Conservation (phyloP, 2,113 vertebrate species). For the Talpa occidentalis region DNA sequence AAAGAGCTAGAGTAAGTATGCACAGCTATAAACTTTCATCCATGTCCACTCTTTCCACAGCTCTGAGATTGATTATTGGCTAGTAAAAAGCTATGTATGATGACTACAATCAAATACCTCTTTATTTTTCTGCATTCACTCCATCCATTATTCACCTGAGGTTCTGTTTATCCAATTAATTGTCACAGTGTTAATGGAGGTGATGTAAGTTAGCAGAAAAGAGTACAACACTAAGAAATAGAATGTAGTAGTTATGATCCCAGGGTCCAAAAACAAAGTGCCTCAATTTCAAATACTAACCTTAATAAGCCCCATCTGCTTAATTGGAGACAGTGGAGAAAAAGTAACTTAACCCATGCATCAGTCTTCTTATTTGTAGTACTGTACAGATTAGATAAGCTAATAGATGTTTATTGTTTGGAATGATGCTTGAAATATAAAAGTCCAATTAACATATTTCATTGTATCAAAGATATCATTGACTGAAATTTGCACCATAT, state of each 20-base stretch:
- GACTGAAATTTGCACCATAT: not conserved
- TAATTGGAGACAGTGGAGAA: too few relatives aligned
- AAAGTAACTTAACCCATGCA: not conserved
- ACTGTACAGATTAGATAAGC: not conserved
- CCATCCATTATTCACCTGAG: slow-evolving; percentile 27
- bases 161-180: slow-evolving; percentile 64
- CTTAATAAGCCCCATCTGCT: not conserved
- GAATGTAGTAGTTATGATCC: not conserved
- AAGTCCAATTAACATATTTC: not conserved
- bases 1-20: not conserved
- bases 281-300: not conserved
- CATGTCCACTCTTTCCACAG: not conserved
- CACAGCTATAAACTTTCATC: not conserved
- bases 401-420: not conserved
- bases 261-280: not conserved
- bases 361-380: not conserved
- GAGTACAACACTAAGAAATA: not conserved
- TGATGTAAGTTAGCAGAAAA: not conserved
- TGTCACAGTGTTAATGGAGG: not conserved
- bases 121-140: not conserved
- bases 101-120: slow-evolving; percentile 32
- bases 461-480: not conserved
- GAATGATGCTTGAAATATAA: not conserved
- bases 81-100: slow-evolving; percentile 27
- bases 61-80: slow-evolving; percentile 7